Evolutionary conservation across 2,888 invertebrate genomes (phyloP), one percentile per base, ranked within the genome.

Genomic region (Drosophila paranaensis): DNA sequence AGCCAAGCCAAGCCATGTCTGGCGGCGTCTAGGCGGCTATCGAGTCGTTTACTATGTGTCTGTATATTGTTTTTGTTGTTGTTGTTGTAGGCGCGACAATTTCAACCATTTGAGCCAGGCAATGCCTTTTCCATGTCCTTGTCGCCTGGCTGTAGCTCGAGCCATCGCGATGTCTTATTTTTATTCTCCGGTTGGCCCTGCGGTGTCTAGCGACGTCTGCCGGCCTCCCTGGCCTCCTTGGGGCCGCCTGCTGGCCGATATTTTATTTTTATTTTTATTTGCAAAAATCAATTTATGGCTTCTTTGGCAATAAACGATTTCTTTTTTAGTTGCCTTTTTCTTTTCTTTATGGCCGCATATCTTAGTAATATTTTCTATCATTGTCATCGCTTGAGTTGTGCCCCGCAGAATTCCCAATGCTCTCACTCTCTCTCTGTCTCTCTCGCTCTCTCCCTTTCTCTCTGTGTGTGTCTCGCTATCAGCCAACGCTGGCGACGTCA

Each of bases 271-370:
- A 90, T 86, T 86, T 90, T 90, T 90, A 90, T 86, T 86, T 89
- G 85, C 87, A 88, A 90, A 90, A 87, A 90, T 87, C 90, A 87
- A 87, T 87, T 87, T 87, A 87, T 87, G 87, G 90, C 72, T 76
- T 88, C 87, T 88, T 90, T 88, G 80, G 90, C 89, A 90, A 87
- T 89, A 90, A 90, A 90, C 90, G 90, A 90, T 90, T 90, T 90
- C 82, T 90, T 90, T 86, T 89, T 89, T 90, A 89, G 89, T 89
- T 90, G 90, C 84, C 85, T 81, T 86, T 65, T 67, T 60, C 81
- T 57, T 69, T 77, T 80, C 88, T 90, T 90, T 89, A 84, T 90
- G 83, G 84, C 60, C 89, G 81, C 89, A 87, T 90, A 89, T 90
- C 88, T 85, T 87, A 89, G 90, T 86, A 84, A 87, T 89, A 86